Conservation (phyloP, 2,888 invertebrate species). For the Acleris sparsana region DNA sequence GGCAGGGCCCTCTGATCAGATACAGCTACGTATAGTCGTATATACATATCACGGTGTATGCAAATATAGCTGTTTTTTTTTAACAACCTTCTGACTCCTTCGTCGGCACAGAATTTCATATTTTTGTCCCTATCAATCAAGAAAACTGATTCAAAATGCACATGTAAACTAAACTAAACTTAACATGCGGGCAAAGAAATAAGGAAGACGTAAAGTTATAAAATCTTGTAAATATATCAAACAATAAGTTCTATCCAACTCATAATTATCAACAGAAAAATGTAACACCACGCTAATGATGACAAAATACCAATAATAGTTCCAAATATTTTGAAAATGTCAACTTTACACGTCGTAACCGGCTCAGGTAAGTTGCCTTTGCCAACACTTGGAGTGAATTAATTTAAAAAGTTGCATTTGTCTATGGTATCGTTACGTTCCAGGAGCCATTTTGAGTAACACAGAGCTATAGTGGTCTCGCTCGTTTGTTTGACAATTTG, state of each 20-base stretch:
- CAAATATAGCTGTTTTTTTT: no score
- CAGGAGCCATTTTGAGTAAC: not conserved
- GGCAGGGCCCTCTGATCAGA: no score
- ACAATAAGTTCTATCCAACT: not conserved
- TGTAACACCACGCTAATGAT: not conserved
- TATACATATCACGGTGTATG: no score
- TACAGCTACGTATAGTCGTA: no score
- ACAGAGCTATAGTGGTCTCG: conserved; percentile 1
- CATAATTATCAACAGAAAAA: not conserved
- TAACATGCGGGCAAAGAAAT: no score
- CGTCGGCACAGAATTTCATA: no score
- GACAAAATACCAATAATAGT: not conserved
- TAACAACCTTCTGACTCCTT: no score
- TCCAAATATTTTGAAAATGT: not conserved
- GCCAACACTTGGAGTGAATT: conserved; percentile 4
- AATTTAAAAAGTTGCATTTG: conserved; percentile 17
- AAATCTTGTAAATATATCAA: not conserved
- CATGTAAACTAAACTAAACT: no score
- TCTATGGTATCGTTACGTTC: conserved; percentile 8
- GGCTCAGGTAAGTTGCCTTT: conserved; percentile 5
- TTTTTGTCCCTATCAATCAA: no score
- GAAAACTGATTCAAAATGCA: no score
- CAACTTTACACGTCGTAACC: not conserved
- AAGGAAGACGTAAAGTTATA: no score
- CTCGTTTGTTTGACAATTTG: not conserved